Percentiles rank a stretch among this genome's conserved stretches.
These are phyloP conservation scores for Rhynchotus rufescens DNA, from an alignment of 2,797 vertebrate genomes.

Conservation along the genomic window DNA sequence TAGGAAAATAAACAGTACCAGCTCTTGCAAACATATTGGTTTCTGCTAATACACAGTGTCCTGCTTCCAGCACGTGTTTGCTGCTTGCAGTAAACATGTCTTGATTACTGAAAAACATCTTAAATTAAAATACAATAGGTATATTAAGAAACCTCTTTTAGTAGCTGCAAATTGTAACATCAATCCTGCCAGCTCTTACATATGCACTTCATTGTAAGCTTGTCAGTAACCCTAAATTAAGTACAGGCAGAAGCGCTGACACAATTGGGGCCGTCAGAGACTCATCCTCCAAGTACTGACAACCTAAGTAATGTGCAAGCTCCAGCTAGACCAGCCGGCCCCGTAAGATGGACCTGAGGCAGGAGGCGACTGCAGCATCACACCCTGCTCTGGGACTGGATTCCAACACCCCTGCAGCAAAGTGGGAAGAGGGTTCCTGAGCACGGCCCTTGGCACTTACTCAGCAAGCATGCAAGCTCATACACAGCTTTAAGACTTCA, in stretches of 20 bases:
- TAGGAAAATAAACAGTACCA: not conserved
- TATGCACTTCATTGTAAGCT: not conserved
- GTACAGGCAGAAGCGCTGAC: constrained; percentile 10
- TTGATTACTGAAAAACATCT: not conserved
- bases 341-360: not conserved
- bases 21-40: not conserved
- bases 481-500: not conserved
- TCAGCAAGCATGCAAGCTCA: not conserved
- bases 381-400: not conserved
- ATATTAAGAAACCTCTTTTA: constrained; percentile 44
- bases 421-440: not conserved
- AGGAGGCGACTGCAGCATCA: not conserved
- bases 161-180: not conserved
- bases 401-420: not conserved
- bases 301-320: not conserved
- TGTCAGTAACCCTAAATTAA: constrained; percentile 33
- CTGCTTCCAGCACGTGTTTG: not conserved
- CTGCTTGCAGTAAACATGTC: not conserved
- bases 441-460: not conserved
- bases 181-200: constrained; percentile 15
- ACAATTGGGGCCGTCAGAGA: constrained; percentile 13
- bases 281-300: constrained; percentile 19
- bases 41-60: not conserved
- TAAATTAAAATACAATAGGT: constrained; percentile 46
- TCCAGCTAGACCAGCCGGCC: not conserved